A percentile compares a stretch with the other conserved stretches of the same genome.
Conservation (phyloP, 2,888 invertebrate genomes). For the Philonicus albiceps region DNA sequence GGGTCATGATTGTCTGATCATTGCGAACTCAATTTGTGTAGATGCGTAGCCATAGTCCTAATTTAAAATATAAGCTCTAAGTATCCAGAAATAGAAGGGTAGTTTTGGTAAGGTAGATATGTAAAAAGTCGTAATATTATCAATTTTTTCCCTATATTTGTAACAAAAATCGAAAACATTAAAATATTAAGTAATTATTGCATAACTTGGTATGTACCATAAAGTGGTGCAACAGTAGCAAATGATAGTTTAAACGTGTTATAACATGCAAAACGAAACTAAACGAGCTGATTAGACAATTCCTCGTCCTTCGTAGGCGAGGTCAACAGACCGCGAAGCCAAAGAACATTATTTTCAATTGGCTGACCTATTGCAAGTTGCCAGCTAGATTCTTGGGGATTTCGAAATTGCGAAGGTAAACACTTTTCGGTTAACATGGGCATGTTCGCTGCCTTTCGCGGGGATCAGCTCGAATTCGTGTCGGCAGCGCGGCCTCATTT, state of each 20-base stretch:
- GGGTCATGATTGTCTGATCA: too few relatives aligned
- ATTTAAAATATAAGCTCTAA: too few relatives aligned
- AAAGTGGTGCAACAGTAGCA: too few relatives aligned
- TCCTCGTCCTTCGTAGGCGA: not conserved
- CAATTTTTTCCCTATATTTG: too few relatives aligned
- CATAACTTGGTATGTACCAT: not conserved
- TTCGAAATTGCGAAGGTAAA: not conserved
- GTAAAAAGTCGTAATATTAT: too few relatives aligned
- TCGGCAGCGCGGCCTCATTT: not conserved
- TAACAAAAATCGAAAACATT: not conserved
- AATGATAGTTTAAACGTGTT: not conserved
- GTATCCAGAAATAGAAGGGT: too few relatives aligned
- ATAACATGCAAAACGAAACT: not conserved
- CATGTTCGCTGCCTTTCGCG: not conserved
- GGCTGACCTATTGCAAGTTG: not conserved
- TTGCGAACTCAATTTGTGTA: too few relatives aligned
- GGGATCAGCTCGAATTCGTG: not conserved
- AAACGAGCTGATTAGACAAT: not conserved
- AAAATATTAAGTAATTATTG: not conserved
- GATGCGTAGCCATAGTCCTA: too few relatives aligned
- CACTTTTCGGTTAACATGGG: not conserved
- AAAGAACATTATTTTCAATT: not conserved
- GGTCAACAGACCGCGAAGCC: not conserved
- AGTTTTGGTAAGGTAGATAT: too few relatives aligned
- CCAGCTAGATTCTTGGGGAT: not conserved